Base-by-base conservation (phyloP, 2,113 vertebrate genomes). In the Ammospiza caudacuta region DNA sequence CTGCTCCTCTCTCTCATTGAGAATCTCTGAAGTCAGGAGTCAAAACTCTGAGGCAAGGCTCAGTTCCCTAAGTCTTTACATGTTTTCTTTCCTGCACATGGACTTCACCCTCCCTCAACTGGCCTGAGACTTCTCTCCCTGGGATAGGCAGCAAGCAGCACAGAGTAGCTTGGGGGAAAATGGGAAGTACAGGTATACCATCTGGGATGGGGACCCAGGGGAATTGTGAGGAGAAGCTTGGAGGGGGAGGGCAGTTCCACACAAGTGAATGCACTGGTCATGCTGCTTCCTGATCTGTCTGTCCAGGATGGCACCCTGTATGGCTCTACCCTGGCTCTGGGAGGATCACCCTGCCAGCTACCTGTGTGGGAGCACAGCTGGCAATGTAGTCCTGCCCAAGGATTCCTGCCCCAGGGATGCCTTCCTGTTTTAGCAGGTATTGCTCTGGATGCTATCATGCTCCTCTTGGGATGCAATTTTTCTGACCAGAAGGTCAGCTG, bases 91-190 rank as follows among this genome's bases (percentile, higher is more conserved):
- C 31, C 47, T 4, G 1, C 22, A 16, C 0, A 4, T 86, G 63
- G 72, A 29, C 19, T 33, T n/a, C 15, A 57, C 28, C 6, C 5
- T 92, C 33, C 11, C 29, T 64, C 83, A 33, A 0, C 0, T 2
- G 2, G 62, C 58, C 54, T 35, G 33, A 85, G 51, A 37, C 35
- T 82, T 49, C 29, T 61, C 15, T 79, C 70, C 33, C 49, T 39
- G 35, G 44, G 9, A 41, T 31, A 35, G 47, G 62, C 66, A 84
- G 81, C 51, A 61, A 63, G 37, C 59, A 63, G 35, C 24, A 47
- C 18, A 33, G 58, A 2, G 1, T 43, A 15, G 51, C 33, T 28
- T 63, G 31, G 3, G 25, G 23, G 39, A 5, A 46, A 29, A 54
- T 55, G 64, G 22, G 44, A 61, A 64, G 31, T 27, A 27, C 49